Base-by-base conservation (phyloP, 2,888 invertebrate genomes). In the Tolmerus cingulatus region DNA sequence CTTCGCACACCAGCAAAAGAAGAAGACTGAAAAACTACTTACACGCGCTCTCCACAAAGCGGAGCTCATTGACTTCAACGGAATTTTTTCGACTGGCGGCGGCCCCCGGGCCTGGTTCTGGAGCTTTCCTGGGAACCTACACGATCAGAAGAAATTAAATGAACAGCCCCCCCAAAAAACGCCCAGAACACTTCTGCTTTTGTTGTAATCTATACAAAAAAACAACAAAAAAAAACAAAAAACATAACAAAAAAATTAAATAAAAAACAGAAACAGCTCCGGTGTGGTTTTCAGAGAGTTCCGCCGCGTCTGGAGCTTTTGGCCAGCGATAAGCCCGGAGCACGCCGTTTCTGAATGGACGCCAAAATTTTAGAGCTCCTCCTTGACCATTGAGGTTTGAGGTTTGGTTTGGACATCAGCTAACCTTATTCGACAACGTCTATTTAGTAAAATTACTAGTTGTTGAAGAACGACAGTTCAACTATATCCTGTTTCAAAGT, bases 1-100 rank as follows among this genome's bases (percentile, higher is more conserved):
- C 27, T 66, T 12, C 66, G 23, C 30, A 37, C 82, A 66, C 66
- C 40, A 66, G 82, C 14, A 37, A 37, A 82, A 16, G 34, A 82
- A 34, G 30, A 82, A n/a, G 37, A 16, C 34, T 76, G 66, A 82
- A 66, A 66, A 82, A 82, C 23, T 82, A 37, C 55, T 66, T 82
- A 82, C 82, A 82, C 82, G 82, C 66, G 82, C 66, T 34, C 51
- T 37, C 66, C 55, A 19, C 51, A 8, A 19, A 57, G 19, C 30
- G 34, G 40, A 82, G 82, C 82, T 82, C 82, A 82, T 57, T 82
- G 82, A 82, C 82, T 82, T 82, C 82, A 40, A 82, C 57, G 82
- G 82, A 82, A 82, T 82, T 82, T 82, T 82, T 30, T 82, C 34
- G 66, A 37, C 37, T 57, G 30, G 30, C 30, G 30, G 34, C 34